Evolutionary conservation across 2,888 invertebrate species (phyloP).

Genomic region (Macropis europaea): DNA sequence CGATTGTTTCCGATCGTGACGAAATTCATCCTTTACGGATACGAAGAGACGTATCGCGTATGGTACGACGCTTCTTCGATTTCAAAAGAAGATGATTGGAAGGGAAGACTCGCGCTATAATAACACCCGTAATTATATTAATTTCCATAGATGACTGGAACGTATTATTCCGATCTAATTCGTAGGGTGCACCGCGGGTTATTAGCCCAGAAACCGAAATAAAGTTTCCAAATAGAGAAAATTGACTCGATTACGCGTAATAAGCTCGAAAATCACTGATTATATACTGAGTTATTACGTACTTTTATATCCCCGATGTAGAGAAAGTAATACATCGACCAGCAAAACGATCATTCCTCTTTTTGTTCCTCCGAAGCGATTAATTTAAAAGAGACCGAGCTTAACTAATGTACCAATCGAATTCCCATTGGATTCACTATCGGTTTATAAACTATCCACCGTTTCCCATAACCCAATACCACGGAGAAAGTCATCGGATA

Average conservation of each 20-base stretch:
- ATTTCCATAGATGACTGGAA: conserved; percentile 11
- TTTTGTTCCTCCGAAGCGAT: conserved; percentile 1
- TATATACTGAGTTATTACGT: conserved; percentile 1
- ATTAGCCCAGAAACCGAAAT: background rate
- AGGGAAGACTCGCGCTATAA: conserved; percentile 12
- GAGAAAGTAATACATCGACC: conserved; percentile 30
- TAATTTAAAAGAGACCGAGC: background rate
- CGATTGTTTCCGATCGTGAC: conserved; percentile 40
- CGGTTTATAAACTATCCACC: conserved; percentile 18
- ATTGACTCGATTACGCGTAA: conserved; percentile 16
- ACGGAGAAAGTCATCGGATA: conserved; percentile 29
- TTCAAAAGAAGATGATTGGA: conserved; percentile 25
- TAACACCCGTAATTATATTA: conserved; percentile 12
- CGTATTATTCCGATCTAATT: background rate
- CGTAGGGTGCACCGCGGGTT: background rate
- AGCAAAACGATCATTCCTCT: conserved; percentile 3
- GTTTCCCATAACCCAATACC: conserved; percentile 7
- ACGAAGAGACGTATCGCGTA: background rate
- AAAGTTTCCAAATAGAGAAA: conserved; percentile 2
- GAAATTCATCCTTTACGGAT: conserved; percentile 30
- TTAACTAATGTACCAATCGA: conserved; percentile 24
- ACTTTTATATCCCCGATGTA: background rate
- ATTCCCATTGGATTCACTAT: conserved; percentile 23
- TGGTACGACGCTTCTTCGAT: conserved; percentile 12
- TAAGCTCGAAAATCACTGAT: conserved; percentile 25